Evolutionary conservation across 2,797 vertebrate species (phyloP).

Genomic region (Phalanger gymnotis): DNA sequence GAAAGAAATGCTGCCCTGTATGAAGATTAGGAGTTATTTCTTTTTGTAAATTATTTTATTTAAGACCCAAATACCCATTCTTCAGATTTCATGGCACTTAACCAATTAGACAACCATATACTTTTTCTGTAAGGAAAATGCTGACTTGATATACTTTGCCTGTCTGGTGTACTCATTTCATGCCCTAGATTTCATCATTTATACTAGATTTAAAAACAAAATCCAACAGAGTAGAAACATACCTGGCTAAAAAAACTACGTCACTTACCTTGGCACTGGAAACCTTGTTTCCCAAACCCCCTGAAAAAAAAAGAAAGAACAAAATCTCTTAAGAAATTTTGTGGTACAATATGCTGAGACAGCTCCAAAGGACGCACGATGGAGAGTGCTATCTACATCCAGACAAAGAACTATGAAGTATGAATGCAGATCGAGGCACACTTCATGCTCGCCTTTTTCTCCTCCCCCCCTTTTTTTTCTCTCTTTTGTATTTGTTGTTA

Average conservation of each 20-base stretch:
- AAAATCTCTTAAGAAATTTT: constrained; percentile 68
- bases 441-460: too few relatives aligned
- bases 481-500: too few relatives aligned
- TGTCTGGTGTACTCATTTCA: constrained; percentile 44
- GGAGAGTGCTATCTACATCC: too few relatives aligned
- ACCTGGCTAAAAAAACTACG: constrained; percentile 23
- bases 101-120: constrained; percentile 56
- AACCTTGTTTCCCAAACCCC: constrained; percentile 99
- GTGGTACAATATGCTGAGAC: too few relatives aligned
- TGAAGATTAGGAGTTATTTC: constrained; percentile 70
- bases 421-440: too few relatives aligned
- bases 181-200: constrained; percentile 42
- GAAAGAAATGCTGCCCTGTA: constrained; percentile 71
- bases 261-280: constrained; percentile 98
- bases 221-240: not conserved
- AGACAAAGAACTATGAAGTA: too few relatives aligned
- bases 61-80: constrained; percentile 11
- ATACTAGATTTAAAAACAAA: constrained; percentile 59
- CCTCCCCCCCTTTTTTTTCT: too few relatives aligned
- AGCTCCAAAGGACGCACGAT: too few relatives aligned
- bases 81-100: constrained; percentile 60
- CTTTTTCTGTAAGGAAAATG: not conserved
- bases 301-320: constrained; percentile 86
- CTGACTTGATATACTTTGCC: constrained; percentile 50
- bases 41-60: not conserved